phyloP scores from a whole-genome alignment of 1,140 invertebrate species.

The Choristoneura fumiferana region DNA sequence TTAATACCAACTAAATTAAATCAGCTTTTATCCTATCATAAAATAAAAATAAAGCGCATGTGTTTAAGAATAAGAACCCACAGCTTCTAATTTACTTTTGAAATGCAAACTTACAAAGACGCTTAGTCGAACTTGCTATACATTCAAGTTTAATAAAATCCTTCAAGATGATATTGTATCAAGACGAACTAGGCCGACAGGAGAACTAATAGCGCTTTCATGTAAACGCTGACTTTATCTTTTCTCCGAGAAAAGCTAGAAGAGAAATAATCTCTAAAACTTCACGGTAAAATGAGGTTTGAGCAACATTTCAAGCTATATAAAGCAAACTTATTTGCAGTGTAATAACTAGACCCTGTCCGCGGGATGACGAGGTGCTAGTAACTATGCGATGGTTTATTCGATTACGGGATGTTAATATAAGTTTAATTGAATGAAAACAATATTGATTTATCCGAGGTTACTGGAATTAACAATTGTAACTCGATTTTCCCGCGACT shows the following conservation, averaged over 20 bases:
- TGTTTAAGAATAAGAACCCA: too few relatives aligned
- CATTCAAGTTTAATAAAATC: too few relatives aligned
- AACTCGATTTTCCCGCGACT: too few relatives aligned
- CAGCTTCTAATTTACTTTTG: too few relatives aligned
- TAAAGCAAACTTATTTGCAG: slow-evolving; percentile 17
- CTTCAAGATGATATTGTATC: neutral
- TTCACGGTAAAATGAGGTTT: slow-evolving; percentile 15
- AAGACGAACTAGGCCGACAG: slow-evolving; percentile 1
- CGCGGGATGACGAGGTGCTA: slow-evolving; percentile 2
- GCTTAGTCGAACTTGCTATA: too few relatives aligned
- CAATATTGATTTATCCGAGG: too few relatives aligned
- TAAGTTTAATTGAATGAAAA: slow-evolving; percentile 5
- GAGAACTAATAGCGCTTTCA: slow-evolving; percentile 6
- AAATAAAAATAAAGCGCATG: too few relatives aligned
- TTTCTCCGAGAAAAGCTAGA: slow-evolving; percentile 11
- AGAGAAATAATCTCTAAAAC: slow-evolving; percentile 4
- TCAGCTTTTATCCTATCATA: too few relatives aligned
- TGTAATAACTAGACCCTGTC: slow-evolving; percentile 15
- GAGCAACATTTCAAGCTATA: slow-evolving; percentile 19
- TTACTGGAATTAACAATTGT: too few relatives aligned
- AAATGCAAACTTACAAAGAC: too few relatives aligned
- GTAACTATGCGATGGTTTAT: slow-evolving; percentile 1
- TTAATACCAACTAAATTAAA: too few relatives aligned
- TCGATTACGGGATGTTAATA: neutral
- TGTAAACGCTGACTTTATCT: slow-evolving; percentile 17